Conservation (phyloP, 2,888 invertebrate species). For the Drosophila aldrichi region DNA sequence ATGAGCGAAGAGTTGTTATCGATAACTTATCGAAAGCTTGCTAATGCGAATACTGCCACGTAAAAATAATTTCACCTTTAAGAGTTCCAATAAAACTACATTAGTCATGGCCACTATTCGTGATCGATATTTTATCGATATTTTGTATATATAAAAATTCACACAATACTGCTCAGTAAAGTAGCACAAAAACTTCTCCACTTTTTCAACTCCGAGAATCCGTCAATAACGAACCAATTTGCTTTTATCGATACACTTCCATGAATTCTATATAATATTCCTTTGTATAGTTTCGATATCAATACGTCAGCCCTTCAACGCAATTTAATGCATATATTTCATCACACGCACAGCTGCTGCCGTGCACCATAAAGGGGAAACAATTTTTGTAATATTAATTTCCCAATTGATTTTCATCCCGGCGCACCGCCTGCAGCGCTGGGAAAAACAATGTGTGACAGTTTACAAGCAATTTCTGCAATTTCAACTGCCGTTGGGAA, state of each 20-base stretch:
- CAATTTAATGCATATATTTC: background rate
- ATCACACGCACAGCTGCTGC: background rate
- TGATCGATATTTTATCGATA: background rate
- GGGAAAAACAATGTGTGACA: constrained; percentile 33
- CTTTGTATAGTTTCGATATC: background rate
- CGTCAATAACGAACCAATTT: background rate
- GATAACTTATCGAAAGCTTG: background rate
- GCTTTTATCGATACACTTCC: background rate
- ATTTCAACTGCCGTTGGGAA: constrained; percentile 3
- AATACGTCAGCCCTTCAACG: no score
- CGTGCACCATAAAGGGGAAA: constrained; percentile 5
- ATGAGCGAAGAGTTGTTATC: background rate
- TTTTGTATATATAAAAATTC: background rate
- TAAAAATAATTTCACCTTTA: background rate
- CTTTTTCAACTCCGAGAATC: background rate
- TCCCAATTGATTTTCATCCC: constrained; percentile 17
- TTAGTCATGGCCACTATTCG: background rate
- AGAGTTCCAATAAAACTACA: background rate
- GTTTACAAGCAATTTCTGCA: constrained; percentile 40
- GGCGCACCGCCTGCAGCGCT: constrained; percentile 4
- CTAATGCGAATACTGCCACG: background rate
- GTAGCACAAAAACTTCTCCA: no score
- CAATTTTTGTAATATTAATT: constrained; percentile 14
- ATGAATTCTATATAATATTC: constrained; percentile 1
- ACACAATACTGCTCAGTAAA: background rate